A percentile compares a stretch with the other conserved stretches of the same genome.
These are phyloP conservation scores for Aphis craccivora DNA, from an alignment of 1,140 invertebrate species.

Conservation along the genomic window DNA sequence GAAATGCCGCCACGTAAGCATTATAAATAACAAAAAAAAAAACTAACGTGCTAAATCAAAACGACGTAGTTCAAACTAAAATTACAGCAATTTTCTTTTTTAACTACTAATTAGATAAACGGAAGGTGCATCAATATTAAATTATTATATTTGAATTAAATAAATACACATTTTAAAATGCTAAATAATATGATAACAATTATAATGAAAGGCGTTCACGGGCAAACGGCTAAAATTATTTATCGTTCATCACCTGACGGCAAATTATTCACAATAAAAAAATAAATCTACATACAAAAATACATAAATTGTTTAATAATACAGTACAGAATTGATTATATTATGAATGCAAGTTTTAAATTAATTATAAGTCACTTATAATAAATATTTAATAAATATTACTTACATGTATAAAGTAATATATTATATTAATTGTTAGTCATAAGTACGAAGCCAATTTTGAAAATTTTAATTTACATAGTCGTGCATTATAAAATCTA, in stretches of 20 bases:
- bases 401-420: not conserved
- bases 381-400: not conserved
- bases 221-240: constrained; percentile 19
- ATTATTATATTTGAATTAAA: constrained; percentile 6
- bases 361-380: not conserved
- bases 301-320: not conserved
- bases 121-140: not conserved
- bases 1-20: not conserved
- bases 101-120: not conserved
- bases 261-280: not conserved
- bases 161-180: not conserved
- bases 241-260: not conserved
- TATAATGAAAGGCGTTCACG: not conserved
- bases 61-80: not conserved
- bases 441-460: not conserved
- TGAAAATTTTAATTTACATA: not conserved
- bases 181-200: not conserved
- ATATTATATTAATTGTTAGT: not conserved
- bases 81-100: not conserved
- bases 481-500: not conserved
- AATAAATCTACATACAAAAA: not conserved
- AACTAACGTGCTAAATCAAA: not conserved
- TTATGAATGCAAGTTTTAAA: not conserved
- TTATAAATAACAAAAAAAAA: not conserved
- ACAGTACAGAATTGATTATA: not conserved